Base-by-base conservation (phyloP, 2,888 invertebrate genomes). In the Bimastos eiseni region DNA sequence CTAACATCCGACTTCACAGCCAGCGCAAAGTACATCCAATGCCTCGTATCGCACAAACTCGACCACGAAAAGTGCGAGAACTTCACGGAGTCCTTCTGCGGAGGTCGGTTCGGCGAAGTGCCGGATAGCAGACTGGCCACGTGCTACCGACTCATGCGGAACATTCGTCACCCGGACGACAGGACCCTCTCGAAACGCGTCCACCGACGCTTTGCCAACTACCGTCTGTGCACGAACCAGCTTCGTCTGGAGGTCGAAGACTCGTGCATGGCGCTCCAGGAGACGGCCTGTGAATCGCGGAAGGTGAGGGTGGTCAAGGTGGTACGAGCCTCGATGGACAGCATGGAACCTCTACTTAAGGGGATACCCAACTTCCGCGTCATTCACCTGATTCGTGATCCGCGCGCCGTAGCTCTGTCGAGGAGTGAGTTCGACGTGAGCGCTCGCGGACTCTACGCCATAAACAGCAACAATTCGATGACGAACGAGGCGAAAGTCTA, bases 341-440 rank as follows among this genome's bases (percentile, higher is more conserved):
- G 70, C 21, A 89, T 90, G 33, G 90, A 90, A 37, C 37, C 41
- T 21, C 83, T 91, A 11, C 38, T 91, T 38, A 36, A 37, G 1
- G 34, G 21, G 38, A 83, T 88, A 30, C 91, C 91, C 21, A 33
- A 49, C 55, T n/a, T 89, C 36, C 88, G 89, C n/a, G 90, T 92
- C 24, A 38, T 92, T 30, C 91, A 92, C 41, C 86, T 92, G 38
- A 34, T 92, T 33, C 90, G 92, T 13, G 92, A 92, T 30, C 92
- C 92, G 21, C 88, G 90, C 4, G 89, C 90, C 15, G 91, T 92
- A 2, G 90, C 90, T 1, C 84, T 89, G 13, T 92, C 92, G 30
- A 70, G 92, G 36, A 33, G 41, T 24, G 83, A 55, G 49, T 90
- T 89, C 38, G 88, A 91, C 83, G 21, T n/a, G 5, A 91, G 88